A percentile compares a stretch with the other conserved stretches of the same genome.
Evolutionary conservation across 2,797 vertebrate species (phyloP).

Genomic region (Xenops minutus): DNA sequence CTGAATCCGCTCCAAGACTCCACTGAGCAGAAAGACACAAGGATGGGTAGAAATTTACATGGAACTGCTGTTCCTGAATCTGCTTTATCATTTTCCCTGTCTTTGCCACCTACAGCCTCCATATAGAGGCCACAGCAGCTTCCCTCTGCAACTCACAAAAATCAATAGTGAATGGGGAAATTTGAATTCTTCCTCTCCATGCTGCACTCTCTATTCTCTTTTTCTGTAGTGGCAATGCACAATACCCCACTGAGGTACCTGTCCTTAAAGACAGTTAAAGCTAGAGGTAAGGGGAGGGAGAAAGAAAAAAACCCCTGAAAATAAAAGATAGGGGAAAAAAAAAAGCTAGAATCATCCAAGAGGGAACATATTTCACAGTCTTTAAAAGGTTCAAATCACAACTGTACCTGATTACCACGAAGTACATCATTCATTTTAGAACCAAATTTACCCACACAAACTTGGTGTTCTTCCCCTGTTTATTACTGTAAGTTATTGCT

Average conservation of each 20-base stretch:
- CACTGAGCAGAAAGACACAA: background rate
- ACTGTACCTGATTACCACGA: constrained; percentile 53
- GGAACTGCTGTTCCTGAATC: background rate
- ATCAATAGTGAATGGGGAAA: background rate
- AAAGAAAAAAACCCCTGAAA: background rate
- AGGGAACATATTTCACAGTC: constrained; percentile 23
- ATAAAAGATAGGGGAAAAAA: background rate
- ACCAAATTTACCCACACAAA: constrained; percentile 65
- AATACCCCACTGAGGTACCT: background rate
- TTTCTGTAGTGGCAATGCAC: background rate
- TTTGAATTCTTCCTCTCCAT: background rate
- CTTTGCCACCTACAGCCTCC: background rate
- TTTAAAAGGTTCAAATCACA: constrained; percentile 51
- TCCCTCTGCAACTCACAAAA: background rate
- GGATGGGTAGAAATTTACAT: constrained; percentile 11
- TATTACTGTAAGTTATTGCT: constrained; percentile 63
- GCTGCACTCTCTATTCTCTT: background rate
- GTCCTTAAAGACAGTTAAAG: background rate
- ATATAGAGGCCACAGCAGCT: background rate
- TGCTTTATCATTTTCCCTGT: background rate
- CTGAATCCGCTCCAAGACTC: background rate
- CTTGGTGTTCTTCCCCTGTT: constrained; percentile 38
- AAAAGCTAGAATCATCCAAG: background rate
- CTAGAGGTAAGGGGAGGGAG: background rate
- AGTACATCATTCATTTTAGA: constrained; percentile 61